Evolutionary conservation across 2,888 invertebrate species (phyloP), one percentile per base, ranked within the genome.

Genomic region (Tineola bisselliella): DNA sequence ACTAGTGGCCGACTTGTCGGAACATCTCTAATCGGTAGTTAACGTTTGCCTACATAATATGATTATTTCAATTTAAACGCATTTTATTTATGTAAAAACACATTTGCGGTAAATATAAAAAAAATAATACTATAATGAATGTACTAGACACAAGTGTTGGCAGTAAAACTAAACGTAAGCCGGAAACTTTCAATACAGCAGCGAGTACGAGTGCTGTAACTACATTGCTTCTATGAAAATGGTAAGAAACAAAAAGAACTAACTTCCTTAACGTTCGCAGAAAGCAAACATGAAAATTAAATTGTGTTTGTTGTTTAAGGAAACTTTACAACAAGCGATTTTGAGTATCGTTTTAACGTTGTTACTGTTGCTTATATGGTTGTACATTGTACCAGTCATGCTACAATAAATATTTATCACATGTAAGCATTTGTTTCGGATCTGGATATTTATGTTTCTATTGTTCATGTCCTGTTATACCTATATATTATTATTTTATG

Each of bases 231-330:
- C 58, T 25, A 56, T 56, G 56, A 54, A 58, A 58, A 6, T 58
- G 31, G 12, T 58, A 54, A 25, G 25, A 54, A 54, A n/a, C 15
- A 58, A 58, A 58, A 58, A 56, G 13, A 58, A 58, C 15, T 58
- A 54, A 58, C 58, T 58, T 58, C 33, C 33, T 58, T 17, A 58
- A 58, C 58, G 58, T 17, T 15, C 33, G 31, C 15, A 58, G 58
- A 17, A 31, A 33, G 33, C 58, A 58, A 58, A 58, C 58, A 58
- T 58, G 58, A 58, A 58, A 58, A 58, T 58, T 58, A 58, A 58
- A 58, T 58, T 58, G 58, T 58, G 13, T 58, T 58, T 58, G 58
- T 58, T 33, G 33, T 18, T 54, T 19, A 15, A 18, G 18, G 54
- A 6, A 54, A 54, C 54, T 54, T 54, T 54, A 54, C 54, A 54